A percentile compares a stretch with the other conserved stretches of the same genome.
Evolutionary conservation across 2,797 vertebrate species (phyloP).

Genomic region (Brotula barbata): DNA sequence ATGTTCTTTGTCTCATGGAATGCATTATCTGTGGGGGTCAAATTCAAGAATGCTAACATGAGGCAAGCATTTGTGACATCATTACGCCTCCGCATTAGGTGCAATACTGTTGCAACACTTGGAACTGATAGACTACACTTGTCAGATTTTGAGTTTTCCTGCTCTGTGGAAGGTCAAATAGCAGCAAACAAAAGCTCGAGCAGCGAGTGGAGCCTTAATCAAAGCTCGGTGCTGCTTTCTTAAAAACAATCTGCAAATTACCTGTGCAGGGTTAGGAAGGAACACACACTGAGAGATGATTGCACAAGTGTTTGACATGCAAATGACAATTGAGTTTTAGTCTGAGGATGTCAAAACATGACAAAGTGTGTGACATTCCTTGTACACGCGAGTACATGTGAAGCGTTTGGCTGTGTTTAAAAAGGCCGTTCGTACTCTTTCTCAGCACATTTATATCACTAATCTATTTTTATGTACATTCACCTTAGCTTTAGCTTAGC

Average conservation of each 20-base stretch:
- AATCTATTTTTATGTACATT: too few relatives aligned
- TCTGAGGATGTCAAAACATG: conserved; percentile 48
- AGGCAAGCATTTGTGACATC: too few relatives aligned
- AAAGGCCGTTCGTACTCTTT: neutral
- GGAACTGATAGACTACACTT: neutral
- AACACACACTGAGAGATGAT: conserved; percentile 24
- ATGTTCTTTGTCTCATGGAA: too few relatives aligned
- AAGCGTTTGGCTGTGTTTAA: conserved; percentile 33
- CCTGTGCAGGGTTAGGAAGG: conserved; percentile 19
- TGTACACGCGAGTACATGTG: conserved; percentile 33
- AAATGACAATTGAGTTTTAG: conserved; percentile 47
- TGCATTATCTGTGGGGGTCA: too few relatives aligned
- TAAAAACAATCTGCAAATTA: conserved; percentile 30
- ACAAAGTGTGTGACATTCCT: conserved; percentile 45
- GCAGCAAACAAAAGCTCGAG: conserved; percentile 26
- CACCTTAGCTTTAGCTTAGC: too few relatives aligned
- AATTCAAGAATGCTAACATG: too few relatives aligned
- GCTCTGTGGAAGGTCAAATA: conserved; percentile 15
- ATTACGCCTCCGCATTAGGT: neutral
- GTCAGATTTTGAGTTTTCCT: conserved; percentile 1
- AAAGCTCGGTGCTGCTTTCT: conserved; percentile 54
- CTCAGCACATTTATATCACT: conserved; percentile 24
- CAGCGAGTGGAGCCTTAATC: conserved; percentile 58
- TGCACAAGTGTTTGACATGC: conserved; percentile 42
- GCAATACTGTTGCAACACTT: conserved; percentile 1